Evolutionary conservation across 1,140 invertebrate genomes (phyloP).

Genomic region (Lineus longissimus): DNA sequence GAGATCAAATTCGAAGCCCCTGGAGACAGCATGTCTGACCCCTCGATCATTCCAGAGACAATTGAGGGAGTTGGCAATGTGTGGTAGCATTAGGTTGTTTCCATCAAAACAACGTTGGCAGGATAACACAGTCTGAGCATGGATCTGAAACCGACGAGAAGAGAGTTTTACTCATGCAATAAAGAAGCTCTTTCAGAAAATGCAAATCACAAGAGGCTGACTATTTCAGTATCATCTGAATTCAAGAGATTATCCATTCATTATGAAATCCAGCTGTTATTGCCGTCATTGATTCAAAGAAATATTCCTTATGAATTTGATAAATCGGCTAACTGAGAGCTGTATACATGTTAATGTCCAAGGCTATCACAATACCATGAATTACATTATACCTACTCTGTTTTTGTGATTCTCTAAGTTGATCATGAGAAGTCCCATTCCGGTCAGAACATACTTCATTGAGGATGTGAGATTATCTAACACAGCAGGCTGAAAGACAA

Average conservation of each 20-base stretch:
- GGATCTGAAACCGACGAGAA: conserved; percentile 46
- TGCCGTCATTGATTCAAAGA: too few species aligned
- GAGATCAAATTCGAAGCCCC: conserved; percentile 58
- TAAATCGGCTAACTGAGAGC: too few species aligned
- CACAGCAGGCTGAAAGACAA: conserved; percentile 59
- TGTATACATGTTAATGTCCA: background rate
- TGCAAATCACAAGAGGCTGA: too few species aligned
- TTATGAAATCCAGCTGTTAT: too few species aligned
- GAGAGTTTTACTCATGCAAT: background rate
- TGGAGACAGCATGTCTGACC: conserved; percentile 61
- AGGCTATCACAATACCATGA: too few species aligned
- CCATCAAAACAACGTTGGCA: conserved; percentile 52
- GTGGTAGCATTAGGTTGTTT: conserved; percentile 41
- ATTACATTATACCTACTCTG: conserved; percentile 50
- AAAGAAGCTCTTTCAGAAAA: too few species aligned
- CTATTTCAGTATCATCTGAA: too few species aligned
- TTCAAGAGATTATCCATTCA: too few species aligned
- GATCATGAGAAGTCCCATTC: conserved; percentile 65
- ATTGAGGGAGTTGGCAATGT: conserved; percentile 40
- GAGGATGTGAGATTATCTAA: conserved; percentile 66
- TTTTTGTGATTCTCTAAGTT: conserved; percentile 63
- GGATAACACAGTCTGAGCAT: conserved; percentile 50
- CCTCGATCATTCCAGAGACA: conserved; percentile 57
- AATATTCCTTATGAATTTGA: too few species aligned
- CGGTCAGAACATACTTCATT: conserved; percentile 67